A percentile compares a stretch with the other conserved stretches of the same genome.
Conservation (phyloP, 2,888 invertebrate genomes). For the Hanleya hanleyi region DNA sequence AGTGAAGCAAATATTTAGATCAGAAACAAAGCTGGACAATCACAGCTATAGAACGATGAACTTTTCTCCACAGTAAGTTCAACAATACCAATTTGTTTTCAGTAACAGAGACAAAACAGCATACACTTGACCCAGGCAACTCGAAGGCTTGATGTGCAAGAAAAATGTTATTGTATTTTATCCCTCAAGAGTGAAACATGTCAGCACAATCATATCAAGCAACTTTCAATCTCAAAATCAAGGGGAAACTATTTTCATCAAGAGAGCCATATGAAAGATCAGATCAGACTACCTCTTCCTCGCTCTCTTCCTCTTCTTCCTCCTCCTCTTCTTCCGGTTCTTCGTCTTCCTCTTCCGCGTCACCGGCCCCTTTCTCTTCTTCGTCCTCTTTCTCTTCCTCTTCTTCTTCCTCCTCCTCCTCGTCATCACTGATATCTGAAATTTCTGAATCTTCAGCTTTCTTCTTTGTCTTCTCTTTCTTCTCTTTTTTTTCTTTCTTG, state of each 20-base stretch:
- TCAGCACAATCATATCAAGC: too few species aligned
- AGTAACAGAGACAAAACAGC: too few species aligned
- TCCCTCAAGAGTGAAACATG: too few species aligned
- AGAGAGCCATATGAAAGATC: not conserved
- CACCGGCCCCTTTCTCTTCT: slow-evolving; percentile 43
- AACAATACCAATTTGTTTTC: too few species aligned
- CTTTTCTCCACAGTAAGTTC: too few species aligned
- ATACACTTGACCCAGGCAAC: too few species aligned
- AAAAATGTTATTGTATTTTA: too few species aligned
- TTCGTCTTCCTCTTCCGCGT: slow-evolving; percentile 35
- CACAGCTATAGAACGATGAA: too few species aligned
- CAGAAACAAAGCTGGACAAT: too few species aligned
- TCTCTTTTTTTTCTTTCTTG: slow-evolving; percentile 18
- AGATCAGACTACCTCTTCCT: slow-evolving; percentile 38
- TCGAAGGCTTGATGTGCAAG: too few species aligned
- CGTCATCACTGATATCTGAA: slow-evolving; percentile 57
- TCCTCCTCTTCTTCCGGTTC: slow-evolving; percentile 44
- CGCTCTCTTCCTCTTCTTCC: slow-evolving; percentile 42
- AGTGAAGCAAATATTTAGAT: too few species aligned
- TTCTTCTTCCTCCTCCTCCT: slow-evolving; percentile 44
- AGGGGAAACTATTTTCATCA: not conserved
- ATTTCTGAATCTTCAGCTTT: slow-evolving; percentile 73
- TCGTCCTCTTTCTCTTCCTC: slow-evolving; percentile 47
- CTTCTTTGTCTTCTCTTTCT: slow-evolving; percentile 45
- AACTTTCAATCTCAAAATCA: too few species aligned